Evolutionary conservation across 2,888 invertebrate genomes (phyloP).

Genomic region (Bimastos eiseni): DNA sequence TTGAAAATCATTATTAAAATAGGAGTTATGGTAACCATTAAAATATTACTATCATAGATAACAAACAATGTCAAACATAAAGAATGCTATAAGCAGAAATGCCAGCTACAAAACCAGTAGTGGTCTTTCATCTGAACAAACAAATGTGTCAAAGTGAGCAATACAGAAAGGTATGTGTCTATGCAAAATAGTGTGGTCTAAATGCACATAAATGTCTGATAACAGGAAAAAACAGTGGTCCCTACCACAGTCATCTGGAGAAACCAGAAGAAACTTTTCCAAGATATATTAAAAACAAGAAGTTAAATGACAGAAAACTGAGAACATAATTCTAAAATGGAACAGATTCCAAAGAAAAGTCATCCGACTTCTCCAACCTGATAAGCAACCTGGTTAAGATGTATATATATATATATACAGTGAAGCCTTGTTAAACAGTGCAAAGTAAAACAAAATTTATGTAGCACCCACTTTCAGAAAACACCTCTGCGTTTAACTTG

Average conservation of each 20-base stretch:
- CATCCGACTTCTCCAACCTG: not conserved
- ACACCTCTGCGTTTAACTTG: not conserved
- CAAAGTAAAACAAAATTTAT: not conserved
- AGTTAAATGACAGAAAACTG: not conserved
- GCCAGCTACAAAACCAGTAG: not conserved
- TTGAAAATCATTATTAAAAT: not conserved
- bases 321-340: not conserved
- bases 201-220: slow-evolving; percentile 13
- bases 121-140: not conserved
- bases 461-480: not conserved
- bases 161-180: not conserved
- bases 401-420: not conserved
- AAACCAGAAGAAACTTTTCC: not conserved
- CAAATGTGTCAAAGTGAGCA: not conserved
- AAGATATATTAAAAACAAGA: not conserved
- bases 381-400: not conserved
- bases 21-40: not conserved
- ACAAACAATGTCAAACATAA: not conserved
- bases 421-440: not conserved
- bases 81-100: not conserved
- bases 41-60: not conserved
- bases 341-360: not conserved
- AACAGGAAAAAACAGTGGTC: not conserved
- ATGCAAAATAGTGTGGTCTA: not conserved
- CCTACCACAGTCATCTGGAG: not conserved